Percentiles rank a stretch among this genome's conserved stretches.
Conservation (phyloP, 2,888 invertebrate species). For the Apoderus coryli region DNA sequence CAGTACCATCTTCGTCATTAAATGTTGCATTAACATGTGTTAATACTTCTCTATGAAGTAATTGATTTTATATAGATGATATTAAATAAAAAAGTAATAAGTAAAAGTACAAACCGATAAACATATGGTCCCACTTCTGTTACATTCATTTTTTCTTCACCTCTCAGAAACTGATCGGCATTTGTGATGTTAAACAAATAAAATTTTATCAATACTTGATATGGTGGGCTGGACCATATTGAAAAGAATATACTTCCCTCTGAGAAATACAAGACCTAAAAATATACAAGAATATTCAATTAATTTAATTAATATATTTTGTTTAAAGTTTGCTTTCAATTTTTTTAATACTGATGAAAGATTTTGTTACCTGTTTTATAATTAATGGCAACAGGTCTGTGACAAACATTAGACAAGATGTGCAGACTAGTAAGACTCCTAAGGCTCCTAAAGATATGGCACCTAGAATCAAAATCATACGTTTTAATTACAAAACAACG, state of each 20-base stretch:
- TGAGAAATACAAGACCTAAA: conserved; percentile 23
- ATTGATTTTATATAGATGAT: conserved; percentile 4
- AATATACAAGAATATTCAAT: conserved; percentile 10
- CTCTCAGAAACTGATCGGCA: conserved; percentile 47
- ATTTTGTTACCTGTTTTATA: conserved; percentile 22
- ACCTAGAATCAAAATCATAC: too few species aligned
- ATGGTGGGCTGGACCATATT: conserved; percentile 50
- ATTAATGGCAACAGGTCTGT: conserved; percentile 25
- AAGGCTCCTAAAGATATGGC: conserved; percentile 23
- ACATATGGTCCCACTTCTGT: conserved; percentile 68
- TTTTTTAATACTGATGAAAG: neutral
- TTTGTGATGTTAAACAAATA: conserved; percentile 77
- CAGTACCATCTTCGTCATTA: conserved; percentile 44
- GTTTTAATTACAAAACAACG: too few species aligned
- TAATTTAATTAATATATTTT: neutral
- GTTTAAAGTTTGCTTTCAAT: conserved; percentile 5
- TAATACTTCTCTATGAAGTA: conserved; percentile 45
- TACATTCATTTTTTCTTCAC: conserved; percentile 50
- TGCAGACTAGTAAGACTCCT: conserved; percentile 24
- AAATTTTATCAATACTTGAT: conserved; percentile 47
- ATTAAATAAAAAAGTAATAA: conserved; percentile 2
- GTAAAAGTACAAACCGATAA: conserved; percentile 52
- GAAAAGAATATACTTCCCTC: conserved; percentile 41
- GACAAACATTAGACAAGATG: conserved; percentile 24
- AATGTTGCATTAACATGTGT: conserved; percentile 51